These are phyloP conservation scores for Antechinus stuartii DNA, from an alignment of 2,113 vertebrate genomes.

Conservation along the genomic window DNA sequence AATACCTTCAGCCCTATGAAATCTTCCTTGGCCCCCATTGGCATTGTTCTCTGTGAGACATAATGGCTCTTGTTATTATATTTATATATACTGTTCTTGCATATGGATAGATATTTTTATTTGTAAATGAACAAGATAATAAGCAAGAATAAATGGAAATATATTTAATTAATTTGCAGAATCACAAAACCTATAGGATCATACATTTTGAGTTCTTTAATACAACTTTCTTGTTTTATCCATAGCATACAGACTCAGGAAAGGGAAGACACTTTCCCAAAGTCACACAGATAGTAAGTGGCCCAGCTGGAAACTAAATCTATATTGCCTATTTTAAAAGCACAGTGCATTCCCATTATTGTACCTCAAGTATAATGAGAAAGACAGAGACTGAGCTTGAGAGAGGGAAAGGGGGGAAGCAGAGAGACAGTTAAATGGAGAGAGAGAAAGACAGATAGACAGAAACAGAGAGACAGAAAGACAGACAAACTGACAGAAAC, in stretches of 20 bases:
- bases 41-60: neutral
- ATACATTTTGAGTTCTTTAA: neutral
- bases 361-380: neutral
- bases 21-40: neutral
- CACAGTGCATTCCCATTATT: neutral
- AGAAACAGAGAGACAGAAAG: too few species aligned
- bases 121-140: neutral
- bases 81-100: neutral
- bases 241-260: neutral
- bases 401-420: too few species aligned
- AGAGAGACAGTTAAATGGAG: too few species aligned
- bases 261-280: neutral
- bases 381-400: neutral
- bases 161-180: neutral
- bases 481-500: too few species aligned
- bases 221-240: neutral
- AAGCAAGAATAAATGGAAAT: neutral
- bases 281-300: neutral
- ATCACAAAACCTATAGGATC: neutral
- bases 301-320: neutral
- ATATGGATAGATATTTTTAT: neutral
- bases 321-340: neutral
- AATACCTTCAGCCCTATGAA: neutral
- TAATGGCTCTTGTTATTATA: neutral
- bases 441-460: too few species aligned